These are phyloP conservation scores for Apantesis nais DNA, from an alignment of 2,888 invertebrate species.

Conservation along the genomic window DNA sequence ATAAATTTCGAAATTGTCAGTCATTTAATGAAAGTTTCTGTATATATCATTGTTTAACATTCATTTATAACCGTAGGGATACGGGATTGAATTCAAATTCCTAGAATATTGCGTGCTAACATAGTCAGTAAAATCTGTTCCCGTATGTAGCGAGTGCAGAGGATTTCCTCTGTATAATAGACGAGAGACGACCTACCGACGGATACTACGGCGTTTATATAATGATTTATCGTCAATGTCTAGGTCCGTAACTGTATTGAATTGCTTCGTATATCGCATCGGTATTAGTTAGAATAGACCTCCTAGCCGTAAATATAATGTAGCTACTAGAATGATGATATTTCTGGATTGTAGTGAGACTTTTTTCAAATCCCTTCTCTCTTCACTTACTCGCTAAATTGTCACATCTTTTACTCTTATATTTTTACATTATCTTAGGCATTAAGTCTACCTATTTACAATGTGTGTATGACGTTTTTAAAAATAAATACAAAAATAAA, in stretches of 20 bases:
- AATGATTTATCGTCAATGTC: slow-evolving; percentile 17
- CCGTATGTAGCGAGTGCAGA: slow-evolving; percentile 5
- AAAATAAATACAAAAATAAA: too few species aligned
- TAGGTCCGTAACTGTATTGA: slow-evolving; percentile 15
- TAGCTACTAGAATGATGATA: neutral
- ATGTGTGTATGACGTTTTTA: too few species aligned
- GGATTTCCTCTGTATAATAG: slow-evolving; percentile 14
- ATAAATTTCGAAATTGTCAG: neutral
- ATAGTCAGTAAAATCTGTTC: slow-evolving; percentile 6
- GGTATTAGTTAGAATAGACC: slow-evolving; percentile 10
- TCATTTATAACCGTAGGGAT: neutral
- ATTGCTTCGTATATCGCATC: slow-evolving; percentile 15
- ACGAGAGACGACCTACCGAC: slow-evolving; percentile 1
- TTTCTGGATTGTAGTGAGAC: neutral
- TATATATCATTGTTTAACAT: neutral
- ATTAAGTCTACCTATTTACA: too few species aligned
- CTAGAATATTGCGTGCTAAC: slow-evolving; percentile 5
- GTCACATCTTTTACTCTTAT: neutral
- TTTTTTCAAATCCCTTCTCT: neutral
- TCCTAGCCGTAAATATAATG: slow-evolving; percentile 4
- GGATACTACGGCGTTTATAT: slow-evolving; percentile 13
- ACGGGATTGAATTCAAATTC: slow-evolving; percentile 1
- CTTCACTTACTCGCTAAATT: neutral
- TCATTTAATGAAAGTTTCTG: neutral
- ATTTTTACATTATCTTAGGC: too few species aligned